A percentile compares a stretch with the other conserved stretches of the same genome.
Conservation (phyloP, 2,113 vertebrate species). For the Heloderma charlesbogerti region DNA sequence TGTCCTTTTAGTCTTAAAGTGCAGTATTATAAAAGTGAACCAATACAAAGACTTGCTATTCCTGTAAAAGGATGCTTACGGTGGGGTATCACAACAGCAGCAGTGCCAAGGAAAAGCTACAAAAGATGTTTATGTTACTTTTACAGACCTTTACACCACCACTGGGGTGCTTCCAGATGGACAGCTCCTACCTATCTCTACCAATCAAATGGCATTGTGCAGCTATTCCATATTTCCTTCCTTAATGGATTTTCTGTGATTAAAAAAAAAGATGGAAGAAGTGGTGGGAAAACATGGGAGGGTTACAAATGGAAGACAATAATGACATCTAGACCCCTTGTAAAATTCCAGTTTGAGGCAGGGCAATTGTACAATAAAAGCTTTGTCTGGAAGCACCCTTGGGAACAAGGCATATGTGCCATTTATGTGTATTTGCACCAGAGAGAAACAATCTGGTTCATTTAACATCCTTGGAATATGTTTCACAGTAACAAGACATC, state of each 20-base stretch:
- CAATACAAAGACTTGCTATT: not conserved
- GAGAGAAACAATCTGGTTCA: not conserved
- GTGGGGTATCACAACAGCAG: not conserved
- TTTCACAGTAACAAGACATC: not conserved
- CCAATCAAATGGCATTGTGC: no score
- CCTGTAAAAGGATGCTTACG: not conserved
- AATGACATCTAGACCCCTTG: no score
- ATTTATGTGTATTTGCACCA: not conserved
- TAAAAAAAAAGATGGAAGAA: no score
- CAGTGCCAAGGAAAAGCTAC: not conserved
- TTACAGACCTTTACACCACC: not conserved
- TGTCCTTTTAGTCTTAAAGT: not conserved
- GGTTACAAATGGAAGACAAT: no score
- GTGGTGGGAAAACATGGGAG: no score
- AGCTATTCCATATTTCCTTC: no score
- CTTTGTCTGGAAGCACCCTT: not conserved
- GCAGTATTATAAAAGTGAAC: not conserved
- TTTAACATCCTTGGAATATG: not conserved
- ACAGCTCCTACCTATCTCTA: no score
- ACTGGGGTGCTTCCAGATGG: no score
- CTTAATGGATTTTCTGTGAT: no score
- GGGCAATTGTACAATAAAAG: not conserved
- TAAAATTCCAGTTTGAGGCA: not conserved
- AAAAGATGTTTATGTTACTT: not conserved
- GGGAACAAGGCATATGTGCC: not conserved